phyloP scores from a whole-genome alignment of 1,140 invertebrate genomes.

The Drosophila sp. region DNA sequence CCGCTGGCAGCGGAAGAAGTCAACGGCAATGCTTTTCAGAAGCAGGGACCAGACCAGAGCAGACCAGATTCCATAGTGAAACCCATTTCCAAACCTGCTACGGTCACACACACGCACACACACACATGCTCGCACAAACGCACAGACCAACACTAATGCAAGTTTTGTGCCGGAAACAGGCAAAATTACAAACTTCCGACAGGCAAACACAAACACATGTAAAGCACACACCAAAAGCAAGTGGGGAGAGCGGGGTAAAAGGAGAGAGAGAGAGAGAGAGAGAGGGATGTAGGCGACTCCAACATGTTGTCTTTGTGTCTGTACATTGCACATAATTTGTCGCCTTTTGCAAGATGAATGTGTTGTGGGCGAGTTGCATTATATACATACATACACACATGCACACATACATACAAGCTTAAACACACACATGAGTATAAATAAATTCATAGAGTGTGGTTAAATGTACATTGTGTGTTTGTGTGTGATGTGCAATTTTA shows the following conservation, averaged over 20 bases:
- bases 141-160: constrained; percentile 66
- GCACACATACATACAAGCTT: constrained; percentile 34
- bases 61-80: constrained; percentile 41
- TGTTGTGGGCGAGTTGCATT: constrained; percentile 71
- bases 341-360: constrained; percentile 82
- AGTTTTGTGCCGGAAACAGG: constrained; percentile 83
- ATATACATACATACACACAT: constrained; percentile 50
- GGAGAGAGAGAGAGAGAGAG: neutral
- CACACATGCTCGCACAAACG: constrained; percentile 22
- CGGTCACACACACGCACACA: constrained; percentile 42
- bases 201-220: constrained; percentile 73
- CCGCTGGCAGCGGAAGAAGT: constrained; percentile 81
- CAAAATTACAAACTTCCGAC: constrained; percentile 84
- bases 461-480: constrained; percentile 20
- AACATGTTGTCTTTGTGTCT: constrained; percentile 69
- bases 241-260: neutral
- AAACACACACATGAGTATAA: neutral
- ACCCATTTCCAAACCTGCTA: constrained; percentile 30
- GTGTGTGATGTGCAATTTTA: constrained; percentile 64
- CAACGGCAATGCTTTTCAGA: constrained; percentile 61
- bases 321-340: constrained; percentile 81
- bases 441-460: neutral
- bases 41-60: constrained; percentile 33
- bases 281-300: constrained; percentile 24
- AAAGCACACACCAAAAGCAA: constrained; percentile 55